Evolutionary conservation across 1,140 invertebrate genomes (phyloP).

Genomic region (Lanistes nyassanus): DNA sequence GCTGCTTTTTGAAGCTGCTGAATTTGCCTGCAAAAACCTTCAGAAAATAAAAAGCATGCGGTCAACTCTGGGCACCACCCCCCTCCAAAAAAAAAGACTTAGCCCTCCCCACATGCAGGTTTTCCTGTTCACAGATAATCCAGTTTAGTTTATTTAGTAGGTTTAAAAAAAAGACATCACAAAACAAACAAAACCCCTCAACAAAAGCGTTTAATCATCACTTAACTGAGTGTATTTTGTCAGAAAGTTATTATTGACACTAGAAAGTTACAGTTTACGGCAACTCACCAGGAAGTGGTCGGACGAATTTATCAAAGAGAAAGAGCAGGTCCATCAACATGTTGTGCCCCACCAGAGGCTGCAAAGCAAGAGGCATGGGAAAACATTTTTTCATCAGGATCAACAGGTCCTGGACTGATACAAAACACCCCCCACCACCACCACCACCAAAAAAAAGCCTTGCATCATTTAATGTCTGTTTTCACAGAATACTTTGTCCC

Average conservation of each 20-base stretch:
- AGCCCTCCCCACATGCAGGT: background rate
- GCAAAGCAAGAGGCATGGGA: conserved; percentile 27
- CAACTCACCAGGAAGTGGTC: conserved; percentile 73
- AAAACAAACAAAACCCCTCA: background rate
- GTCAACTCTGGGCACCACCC: background rate
- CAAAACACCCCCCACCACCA: too few relatives aligned
- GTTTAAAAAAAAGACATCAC: background rate
- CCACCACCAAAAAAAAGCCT: too few relatives aligned
- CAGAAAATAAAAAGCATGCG: background rate
- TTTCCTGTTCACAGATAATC: background rate
- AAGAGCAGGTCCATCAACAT: conserved; percentile 77
- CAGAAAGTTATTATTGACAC: background rate
- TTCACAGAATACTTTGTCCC: too few relatives aligned
- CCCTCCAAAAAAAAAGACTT: background rate
- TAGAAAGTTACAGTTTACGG: background rate
- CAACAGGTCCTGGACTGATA: background rate
- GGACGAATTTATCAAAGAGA: conserved; percentile 78
- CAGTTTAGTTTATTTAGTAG: background rate
- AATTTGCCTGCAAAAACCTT: conserved; percentile 70
- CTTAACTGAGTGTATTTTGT: background rate
- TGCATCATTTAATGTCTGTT: background rate
- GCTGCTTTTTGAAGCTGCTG: conserved; percentile 74
- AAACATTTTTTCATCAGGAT: background rate
- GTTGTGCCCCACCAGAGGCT: conserved; percentile 76
- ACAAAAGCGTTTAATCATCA: background rate